A percentile compares a stretch with the other conserved stretches of the same genome.
Evolutionary conservation across 2,888 invertebrate species (phyloP).

Genomic region (Hyposoter dolosus): DNA sequence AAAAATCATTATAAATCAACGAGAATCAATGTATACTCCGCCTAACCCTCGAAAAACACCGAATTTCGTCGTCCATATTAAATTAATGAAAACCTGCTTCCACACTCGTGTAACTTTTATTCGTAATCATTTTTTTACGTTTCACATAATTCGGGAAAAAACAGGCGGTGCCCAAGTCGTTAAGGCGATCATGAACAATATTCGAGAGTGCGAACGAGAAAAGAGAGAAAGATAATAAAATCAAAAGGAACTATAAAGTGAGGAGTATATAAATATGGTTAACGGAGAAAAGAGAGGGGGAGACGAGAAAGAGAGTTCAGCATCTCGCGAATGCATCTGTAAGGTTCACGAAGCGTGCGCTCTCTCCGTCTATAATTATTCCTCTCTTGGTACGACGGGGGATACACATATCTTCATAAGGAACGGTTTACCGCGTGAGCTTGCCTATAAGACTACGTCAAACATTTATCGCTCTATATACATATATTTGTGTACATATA

Average conservation of each 20-base stretch:
- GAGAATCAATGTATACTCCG: slow-evolving; percentile 44
- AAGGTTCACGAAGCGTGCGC: slow-evolving; percentile 69
- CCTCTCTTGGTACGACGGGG: slow-evolving; percentile 70
- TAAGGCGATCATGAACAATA: slow-evolving; percentile 51
- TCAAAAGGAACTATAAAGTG: slow-evolving; percentile 37
- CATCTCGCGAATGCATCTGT: slow-evolving; percentile 72
- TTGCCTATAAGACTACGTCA: slow-evolving; percentile 4
- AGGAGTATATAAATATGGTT: slow-evolving; percentile 42
- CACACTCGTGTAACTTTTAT: neutral
- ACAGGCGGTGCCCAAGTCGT: slow-evolving; percentile 54
- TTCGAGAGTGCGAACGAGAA: slow-evolving; percentile 39
- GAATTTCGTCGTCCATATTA: slow-evolving; percentile 40
- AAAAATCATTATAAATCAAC: slow-evolving; percentile 56
- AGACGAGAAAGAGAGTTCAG: slow-evolving; percentile 24
- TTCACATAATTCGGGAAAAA: slow-evolving; percentile 33
- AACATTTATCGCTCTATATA: neutral
- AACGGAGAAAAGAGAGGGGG: slow-evolving; percentile 59
- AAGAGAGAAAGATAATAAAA: slow-evolving; percentile 27
- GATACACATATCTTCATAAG: slow-evolving; percentile 74
- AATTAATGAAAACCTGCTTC: slow-evolving; percentile 58
- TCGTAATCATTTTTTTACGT: slow-evolving; percentile 26
- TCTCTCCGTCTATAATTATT: slow-evolving; percentile 76
- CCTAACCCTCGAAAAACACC: slow-evolving; percentile 28
- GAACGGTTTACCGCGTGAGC: slow-evolving; percentile 71
- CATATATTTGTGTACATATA: neutral